A percentile compares a stretch with the other conserved stretches of the same genome.
Conservation (phyloP, 2,113 vertebrate genomes). For the Sula dactylatra region DNA sequence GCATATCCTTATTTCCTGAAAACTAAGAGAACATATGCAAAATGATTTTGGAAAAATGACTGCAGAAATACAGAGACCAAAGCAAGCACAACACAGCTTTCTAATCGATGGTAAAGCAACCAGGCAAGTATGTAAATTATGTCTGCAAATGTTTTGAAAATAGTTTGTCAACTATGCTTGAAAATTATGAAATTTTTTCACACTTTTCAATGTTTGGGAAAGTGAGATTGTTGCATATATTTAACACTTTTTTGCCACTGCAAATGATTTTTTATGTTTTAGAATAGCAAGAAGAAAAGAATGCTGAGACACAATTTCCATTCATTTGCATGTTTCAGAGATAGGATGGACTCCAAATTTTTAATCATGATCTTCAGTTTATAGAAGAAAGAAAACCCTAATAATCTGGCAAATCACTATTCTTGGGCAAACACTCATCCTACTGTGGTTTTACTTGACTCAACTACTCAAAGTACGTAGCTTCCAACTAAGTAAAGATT, state of each 20-base stretch:
- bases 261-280: neutral
- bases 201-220: neutral
- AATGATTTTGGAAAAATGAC: neutral
- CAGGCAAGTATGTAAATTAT: neutral
- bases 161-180: neutral
- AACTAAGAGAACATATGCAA: neutral
- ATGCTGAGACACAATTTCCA: neutral
- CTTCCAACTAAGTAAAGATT: neutral
- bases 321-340: neutral
- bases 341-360: neutral
- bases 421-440: neutral
- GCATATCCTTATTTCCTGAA: neutral
- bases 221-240: neutral
- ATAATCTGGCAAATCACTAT: neutral
- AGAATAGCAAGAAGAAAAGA: neutral
- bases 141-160: constrained; percentile 20
- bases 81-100: neutral
- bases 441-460: neutral
- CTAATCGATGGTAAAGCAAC: neutral
- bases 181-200: neutral
- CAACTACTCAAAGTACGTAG: neutral
- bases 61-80: neutral
- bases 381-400: neutral
- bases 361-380: neutral
- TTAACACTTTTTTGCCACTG: neutral